phyloP scores from a whole-genome alignment of 2,113 vertebrate species.

The Prietella phreatophila region DNA sequence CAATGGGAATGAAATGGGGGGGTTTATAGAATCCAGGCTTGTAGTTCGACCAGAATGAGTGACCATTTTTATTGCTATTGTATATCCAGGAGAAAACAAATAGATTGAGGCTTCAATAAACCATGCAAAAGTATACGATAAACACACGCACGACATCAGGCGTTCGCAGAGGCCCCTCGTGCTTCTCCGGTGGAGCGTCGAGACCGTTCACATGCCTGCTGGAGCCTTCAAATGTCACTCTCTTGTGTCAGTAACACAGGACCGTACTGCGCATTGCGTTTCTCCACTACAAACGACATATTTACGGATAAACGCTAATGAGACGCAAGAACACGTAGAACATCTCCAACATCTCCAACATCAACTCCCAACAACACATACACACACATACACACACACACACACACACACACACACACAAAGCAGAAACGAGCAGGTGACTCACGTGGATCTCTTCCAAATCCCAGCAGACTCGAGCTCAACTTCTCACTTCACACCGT shows the following conservation, averaged over 20 bases:
- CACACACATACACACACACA: constrained; percentile 4
- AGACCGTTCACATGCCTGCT: constrained; percentile 18
- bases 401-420: constrained; percentile 21
- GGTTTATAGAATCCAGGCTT: constrained; percentile 1
- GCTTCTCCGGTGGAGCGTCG: background rate
- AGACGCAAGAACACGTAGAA: background rate
- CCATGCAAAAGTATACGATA: background rate
- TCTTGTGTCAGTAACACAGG: background rate
- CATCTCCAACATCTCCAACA: background rate
- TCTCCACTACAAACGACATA: background rate
- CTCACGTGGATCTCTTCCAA: constrained; percentile 4
- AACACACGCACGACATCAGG: background rate
- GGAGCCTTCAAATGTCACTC: constrained; percentile 13
- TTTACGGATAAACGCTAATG: background rate
- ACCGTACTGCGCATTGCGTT: background rate
- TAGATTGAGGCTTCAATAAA: background rate
- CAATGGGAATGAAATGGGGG: background rate
- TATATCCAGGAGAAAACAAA: background rate
- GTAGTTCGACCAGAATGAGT: background rate
- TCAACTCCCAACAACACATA: background rate
- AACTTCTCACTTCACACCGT: constrained; percentile 47
- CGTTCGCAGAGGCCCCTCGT: background rate
- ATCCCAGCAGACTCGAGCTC: constrained; percentile 47
- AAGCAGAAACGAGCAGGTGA: background rate
- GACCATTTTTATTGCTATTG: background rate